Conservation (phyloP, 1,140 invertebrate genomes). For the Rhizoglyphus robini region DNA sequence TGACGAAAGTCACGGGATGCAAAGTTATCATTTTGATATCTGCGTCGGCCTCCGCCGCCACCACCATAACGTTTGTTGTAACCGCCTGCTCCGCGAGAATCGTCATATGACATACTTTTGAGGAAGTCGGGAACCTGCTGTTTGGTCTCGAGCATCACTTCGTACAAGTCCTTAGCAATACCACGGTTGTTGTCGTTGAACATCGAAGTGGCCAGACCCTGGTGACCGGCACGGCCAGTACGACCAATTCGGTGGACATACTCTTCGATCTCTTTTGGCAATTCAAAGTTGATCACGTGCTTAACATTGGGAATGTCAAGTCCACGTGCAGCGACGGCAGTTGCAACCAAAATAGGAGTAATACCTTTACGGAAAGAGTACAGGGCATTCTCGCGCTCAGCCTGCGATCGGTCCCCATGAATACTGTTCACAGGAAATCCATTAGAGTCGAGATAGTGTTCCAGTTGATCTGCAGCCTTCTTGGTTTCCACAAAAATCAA, state of each 20-base stretch:
- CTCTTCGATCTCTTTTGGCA: conserved; percentile 89
- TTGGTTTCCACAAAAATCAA: conserved; percentile 98
- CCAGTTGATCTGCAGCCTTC: conserved; percentile 88
- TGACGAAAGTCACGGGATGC: conserved; percentile 74
- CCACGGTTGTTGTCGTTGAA: conserved; percentile 97
- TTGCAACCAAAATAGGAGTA: conserved; percentile 91
- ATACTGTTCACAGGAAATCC: conserved; percentile 95
- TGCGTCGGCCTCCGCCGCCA: conserved; percentile 19
- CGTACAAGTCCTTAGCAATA: conserved; percentile 81
- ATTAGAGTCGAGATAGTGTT: conserved; percentile 71
- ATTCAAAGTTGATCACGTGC: conserved; percentile 92
- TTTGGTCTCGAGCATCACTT: conserved; percentile 84
- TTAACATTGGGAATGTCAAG: conserved; percentile 91
- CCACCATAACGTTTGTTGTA: conserved; percentile 24
- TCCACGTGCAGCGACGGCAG: conserved; percentile 53
- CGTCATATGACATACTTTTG: conserved; percentile 40
- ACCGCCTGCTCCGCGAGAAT: conserved; percentile 23
- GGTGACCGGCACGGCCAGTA: conserved; percentile 84
- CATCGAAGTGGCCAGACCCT: conserved; percentile 92
- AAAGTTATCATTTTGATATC: conserved; percentile 44
- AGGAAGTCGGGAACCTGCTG: conserved; percentile 82
- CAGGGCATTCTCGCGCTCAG: conserved; percentile 87
- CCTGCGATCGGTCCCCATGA: conserved; percentile 89
- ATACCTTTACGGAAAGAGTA: conserved; percentile 74
- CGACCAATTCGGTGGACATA: conserved; percentile 94